A percentile compares a stretch with the other conserved stretches of the same genome.
Conservation (phyloP, 2,888 invertebrate species). For the Micoletzkya japonica region DNA sequence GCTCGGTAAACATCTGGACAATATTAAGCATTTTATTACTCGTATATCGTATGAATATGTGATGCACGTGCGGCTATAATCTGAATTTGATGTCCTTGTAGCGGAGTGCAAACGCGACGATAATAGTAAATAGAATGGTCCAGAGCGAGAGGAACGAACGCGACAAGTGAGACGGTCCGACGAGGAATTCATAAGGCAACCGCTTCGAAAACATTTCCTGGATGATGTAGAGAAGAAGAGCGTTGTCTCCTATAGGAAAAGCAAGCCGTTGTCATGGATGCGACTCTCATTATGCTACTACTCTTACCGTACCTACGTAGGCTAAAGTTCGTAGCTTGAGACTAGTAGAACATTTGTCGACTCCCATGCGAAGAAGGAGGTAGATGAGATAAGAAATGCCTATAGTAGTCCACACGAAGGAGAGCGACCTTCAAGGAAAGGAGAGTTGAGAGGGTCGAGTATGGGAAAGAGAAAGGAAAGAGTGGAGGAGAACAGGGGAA, state of each 20-base stretch:
- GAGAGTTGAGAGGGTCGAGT: not conserved
- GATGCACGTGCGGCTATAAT: not conserved
- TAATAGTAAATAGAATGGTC: conserved; percentile 8
- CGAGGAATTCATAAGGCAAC: conserved; percentile 22
- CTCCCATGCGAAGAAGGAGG: not conserved
- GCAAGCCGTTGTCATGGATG: not conserved
- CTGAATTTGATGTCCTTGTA: conserved; percentile 8
- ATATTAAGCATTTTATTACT: too few relatives aligned
- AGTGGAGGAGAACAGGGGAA: not conserved
- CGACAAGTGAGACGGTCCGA: not conserved
- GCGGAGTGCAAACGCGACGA: conserved; percentile 1
- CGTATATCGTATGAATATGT: too few relatives aligned
- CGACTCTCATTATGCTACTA: not conserved
- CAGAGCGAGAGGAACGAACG: conserved; percentile 15
- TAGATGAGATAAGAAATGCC: not conserved
- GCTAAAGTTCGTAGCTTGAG: conserved; percentile 11
- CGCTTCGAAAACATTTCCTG: conserved; percentile 6
- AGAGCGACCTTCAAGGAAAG: conserved; percentile 2
- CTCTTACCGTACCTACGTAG: conserved; percentile 6
- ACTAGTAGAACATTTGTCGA: not conserved
- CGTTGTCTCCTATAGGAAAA: conserved; percentile 7
- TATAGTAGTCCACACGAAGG: conserved; percentile 1
- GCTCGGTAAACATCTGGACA: too few relatives aligned
- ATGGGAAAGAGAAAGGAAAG: not conserved
- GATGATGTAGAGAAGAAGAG: conserved; percentile 14